Base-by-base conservation (phyloP, 2,797 vertebrate genomes). In the Selene dorsalis region DNA sequence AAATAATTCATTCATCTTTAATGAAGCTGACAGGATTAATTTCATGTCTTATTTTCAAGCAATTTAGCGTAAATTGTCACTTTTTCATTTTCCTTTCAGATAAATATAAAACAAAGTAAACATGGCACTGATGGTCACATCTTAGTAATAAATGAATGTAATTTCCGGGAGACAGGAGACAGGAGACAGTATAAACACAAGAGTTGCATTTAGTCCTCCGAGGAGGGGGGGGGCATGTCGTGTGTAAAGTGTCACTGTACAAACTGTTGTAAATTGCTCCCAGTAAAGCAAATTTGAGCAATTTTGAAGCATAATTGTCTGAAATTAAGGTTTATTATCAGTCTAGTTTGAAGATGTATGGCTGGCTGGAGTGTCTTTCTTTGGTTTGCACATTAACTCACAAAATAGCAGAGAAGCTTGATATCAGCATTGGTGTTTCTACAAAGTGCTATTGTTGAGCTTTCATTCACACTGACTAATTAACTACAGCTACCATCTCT, bases 401-500 rank as follows among this genome's bases (percentile, higher is more conserved):
- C 65, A 61, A 52, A 65, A 59, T 11, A 64, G 53, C 52, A 68
- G 22, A 55, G 24, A 71, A 57, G 56, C 57, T 70, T 56, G 38
- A 58, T 69, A 79, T 75, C 64, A 39, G 57, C 47, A 52, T 68
- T 72, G 53, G 17, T 70, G 63, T 57, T 60, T 13, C 57, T 1
- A 38, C 61, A 67, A 73, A 75, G 55, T 48, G 75, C 53, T 58
- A 59, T 74, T 80, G 74, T 74, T 75, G 47, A 70, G 22, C 59
- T 68, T 24, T 66, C 14, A 3, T 80, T 82, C 75, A 77, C 58
- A 67, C 70, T 66, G 73, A 75, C 74, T 78, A 78, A 82, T 84
- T 77, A 72, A 72, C 72, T 82, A 63, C 82, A 69, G 69, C 59
- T 71, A 32, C 62, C 39, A 60, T 80, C 45, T 64, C 62, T 56